Conservation (phyloP, 2,797 vertebrate genomes). For the Yasuhikotakia modesta region DNA sequence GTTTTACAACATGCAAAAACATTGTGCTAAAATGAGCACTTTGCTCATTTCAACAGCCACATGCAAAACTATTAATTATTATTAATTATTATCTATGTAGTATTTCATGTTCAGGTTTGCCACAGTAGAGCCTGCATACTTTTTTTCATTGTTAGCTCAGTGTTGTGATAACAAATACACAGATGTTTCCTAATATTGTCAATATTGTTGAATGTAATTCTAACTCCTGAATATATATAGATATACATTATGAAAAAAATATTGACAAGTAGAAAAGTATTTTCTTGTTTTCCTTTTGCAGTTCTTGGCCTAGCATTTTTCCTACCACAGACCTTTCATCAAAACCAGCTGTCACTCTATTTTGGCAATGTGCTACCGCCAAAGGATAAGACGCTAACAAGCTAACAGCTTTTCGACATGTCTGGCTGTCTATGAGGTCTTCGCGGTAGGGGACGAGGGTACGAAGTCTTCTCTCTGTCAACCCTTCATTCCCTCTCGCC, state of each 20-base stretch:
- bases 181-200: not conserved
- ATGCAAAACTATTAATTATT: no score
- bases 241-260: no score
- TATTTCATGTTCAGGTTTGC: no score
- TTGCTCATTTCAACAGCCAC: no score
- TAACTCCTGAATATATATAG: no score
- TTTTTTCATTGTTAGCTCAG: no score
- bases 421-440: slow-evolving; percentile 40
- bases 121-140: no score
- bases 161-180: not conserved
- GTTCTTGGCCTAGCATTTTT: slow-evolving; percentile 6
- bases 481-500: slow-evolving; percentile 42
- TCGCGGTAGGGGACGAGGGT: slow-evolving; percentile 32
- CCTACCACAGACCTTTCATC: slow-evolving; percentile 27
- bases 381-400: slow-evolving; percentile 45
- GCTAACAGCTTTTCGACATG: slow-evolving; percentile 35
- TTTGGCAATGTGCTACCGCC: slow-evolving; percentile 9
- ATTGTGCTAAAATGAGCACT: not conserved
- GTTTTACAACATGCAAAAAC: not conserved
- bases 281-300: slow-evolving; percentile 25
- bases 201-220: not conserved
- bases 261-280: slow-evolving; percentile 16
- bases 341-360: slow-evolving; percentile 46
- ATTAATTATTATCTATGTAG: no score
- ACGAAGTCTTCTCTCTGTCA: slow-evolving; percentile 53